Conservation (phyloP, 2,113 vertebrate species). For the Chaenocephalus aceratus region DNA sequence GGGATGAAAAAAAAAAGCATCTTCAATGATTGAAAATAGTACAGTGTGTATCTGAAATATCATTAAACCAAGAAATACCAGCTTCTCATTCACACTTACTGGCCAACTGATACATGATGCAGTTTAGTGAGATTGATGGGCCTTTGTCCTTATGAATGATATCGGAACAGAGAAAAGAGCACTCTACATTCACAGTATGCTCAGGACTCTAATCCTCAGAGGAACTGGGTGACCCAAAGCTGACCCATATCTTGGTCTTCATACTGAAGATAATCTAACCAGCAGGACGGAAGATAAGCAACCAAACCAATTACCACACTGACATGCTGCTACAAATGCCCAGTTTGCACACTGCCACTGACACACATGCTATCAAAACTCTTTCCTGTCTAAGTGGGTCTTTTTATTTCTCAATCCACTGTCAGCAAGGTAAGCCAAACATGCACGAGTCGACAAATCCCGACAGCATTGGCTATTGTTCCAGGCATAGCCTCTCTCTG, state of each 20-base stretch:
- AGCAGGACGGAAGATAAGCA: conserved; percentile 10
- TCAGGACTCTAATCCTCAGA: background rate
- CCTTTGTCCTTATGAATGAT: background rate
- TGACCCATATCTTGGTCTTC: conserved; percentile 2
- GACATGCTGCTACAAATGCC: background rate
- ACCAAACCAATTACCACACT: background rate
- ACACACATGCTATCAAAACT: background rate
- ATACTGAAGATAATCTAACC: conserved; percentile 5
- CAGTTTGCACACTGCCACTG: background rate
- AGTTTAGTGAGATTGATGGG: background rate
- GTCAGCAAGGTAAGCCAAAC: conserved; percentile 7
- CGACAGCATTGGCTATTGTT: conserved; percentile 17
- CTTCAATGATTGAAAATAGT: too few relatives aligned
- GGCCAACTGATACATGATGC: conserved; percentile 1
- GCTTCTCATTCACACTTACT: background rate
- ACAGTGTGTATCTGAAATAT: too few relatives aligned
- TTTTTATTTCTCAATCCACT: conserved; percentile 6
- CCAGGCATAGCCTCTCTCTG: background rate
- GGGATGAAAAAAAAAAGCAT: too few relatives aligned
- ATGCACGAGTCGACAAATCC: background rate
- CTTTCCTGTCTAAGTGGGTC: background rate
- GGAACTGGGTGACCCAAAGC: background rate
- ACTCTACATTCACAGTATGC: background rate
- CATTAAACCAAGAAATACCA: too few relatives aligned
- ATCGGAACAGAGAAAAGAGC: background rate